Base-by-base conservation (phyloP, 2,797 vertebrate species). In the Gallinago solitaria region DNA sequence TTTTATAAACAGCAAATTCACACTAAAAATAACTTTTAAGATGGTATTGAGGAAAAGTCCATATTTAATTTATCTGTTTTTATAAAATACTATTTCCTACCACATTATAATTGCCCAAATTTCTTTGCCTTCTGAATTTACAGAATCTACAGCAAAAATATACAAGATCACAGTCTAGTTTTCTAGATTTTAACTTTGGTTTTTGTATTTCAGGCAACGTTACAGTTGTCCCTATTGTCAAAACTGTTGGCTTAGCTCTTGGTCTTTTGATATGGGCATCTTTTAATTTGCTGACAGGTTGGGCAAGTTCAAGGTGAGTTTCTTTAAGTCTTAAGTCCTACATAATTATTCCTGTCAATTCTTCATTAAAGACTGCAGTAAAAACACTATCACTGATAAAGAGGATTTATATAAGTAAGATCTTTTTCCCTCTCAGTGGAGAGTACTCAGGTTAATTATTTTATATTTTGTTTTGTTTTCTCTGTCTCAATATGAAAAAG, bases 211-310 rank as follows among this genome's bases (percentile, higher is more conserved):
- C 96, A 99, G 99, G 99, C 61, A 99, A 99, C 69, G 64, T 99
- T 89, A 96, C 98, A 16, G 98, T 98, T 18, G 98, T 99, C 56
- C 98, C 98, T 14, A 97, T 99, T 86, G 95, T 99, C 82, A 99
- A 99, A 98, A 98, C 98, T 10, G 98, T 99, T 67, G 99, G 99
- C 32, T 98, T 99, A 63, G 98, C 98, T 61, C 98, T 99, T 92
- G 99, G 99, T 57, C 97, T 98, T 95, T 97, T 99, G 91, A 98
- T 99, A 86, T 99, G 99, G 98, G 99, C 98, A 81, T 99, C 99
- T 73, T 98, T 98, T 59, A 98, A 98, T 90, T 92, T 99, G 91
- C 73, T 99, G 86, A 99, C 98, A 89, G 99, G 98, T 73, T 99
- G 99, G 99, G 98, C 99, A 78, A 99, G 98, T 97, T 99, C 99